phyloP scores from a whole-genome alignment of 2,113 vertebrate species.

The Donacobius atricapilla region DNA sequence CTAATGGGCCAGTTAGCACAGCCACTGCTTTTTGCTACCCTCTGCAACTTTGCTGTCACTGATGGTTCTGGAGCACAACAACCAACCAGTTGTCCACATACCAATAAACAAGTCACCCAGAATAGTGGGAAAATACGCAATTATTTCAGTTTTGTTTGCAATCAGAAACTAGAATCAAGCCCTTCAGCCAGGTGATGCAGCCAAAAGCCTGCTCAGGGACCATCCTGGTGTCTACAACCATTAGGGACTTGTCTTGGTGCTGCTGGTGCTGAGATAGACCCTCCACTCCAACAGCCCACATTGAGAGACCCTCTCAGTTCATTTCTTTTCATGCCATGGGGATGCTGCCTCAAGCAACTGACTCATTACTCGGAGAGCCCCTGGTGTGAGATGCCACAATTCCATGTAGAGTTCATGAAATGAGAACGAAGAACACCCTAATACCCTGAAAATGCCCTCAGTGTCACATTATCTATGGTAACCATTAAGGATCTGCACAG shows the following conservation, averaged over 20 bases:
- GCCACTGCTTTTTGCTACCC: accelerated
- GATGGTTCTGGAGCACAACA: not conserved
- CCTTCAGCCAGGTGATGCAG: not conserved
- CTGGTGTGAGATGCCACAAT: not conserved
- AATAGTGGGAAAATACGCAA: not conserved
- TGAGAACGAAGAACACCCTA: not conserved
- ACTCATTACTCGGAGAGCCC: not conserved
- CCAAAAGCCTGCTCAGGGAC: not conserved
- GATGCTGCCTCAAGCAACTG: not conserved
- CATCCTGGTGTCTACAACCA: not conserved
- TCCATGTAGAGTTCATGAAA: accelerated
- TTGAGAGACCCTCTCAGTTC: not conserved
- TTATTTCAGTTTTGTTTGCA: not conserved
- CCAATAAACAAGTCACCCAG: not conserved
- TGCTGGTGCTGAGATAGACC: not conserved
- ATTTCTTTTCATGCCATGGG: not conserved
- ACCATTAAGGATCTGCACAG: slow-evolving; percentile 10
- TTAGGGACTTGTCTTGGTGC: not conserved
- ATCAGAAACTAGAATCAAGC: not conserved
- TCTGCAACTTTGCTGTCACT: not conserved
- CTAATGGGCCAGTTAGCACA: not conserved
- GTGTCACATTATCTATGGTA: not conserved
- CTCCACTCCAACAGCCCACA: not conserved
- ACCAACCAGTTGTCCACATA: not conserved
- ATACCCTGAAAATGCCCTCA: not conserved